Conservation (phyloP, 2,113 vertebrate species). For the Climacteris rufus region DNA sequence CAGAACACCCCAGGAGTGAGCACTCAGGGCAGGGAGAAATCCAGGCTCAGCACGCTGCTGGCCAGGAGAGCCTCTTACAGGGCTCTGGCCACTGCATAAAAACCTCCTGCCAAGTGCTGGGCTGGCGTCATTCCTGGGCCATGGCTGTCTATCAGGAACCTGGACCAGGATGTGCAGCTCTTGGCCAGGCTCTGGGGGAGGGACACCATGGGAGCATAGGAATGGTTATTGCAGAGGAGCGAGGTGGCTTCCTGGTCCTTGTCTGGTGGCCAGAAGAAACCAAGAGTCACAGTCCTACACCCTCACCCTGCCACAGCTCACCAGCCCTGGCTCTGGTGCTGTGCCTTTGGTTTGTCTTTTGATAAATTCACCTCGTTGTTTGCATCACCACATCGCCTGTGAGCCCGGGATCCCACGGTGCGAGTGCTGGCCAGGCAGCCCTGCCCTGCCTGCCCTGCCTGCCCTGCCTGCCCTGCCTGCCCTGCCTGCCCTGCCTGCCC, state of each 20-base stretch:
- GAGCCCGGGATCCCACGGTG: not conserved
- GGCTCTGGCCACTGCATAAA: not conserved
- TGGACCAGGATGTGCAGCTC: not conserved
- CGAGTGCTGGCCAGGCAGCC: not conserved
- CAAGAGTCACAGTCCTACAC: not conserved
- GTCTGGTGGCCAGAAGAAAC: not conserved
- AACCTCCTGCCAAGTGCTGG: not conserved
- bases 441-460: not conserved
- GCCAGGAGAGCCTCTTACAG: not conserved
- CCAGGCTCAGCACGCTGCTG: not conserved
- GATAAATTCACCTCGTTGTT: not conserved
- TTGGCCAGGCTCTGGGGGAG: not conserved
- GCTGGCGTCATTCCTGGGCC: not conserved
- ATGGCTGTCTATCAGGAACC: not conserved
- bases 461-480: not conserved
- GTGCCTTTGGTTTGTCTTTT: not conserved
- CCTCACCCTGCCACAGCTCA: not conserved
- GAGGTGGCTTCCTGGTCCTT: not conserved
- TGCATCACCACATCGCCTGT: not conserved
- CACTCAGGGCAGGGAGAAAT: not conserved
- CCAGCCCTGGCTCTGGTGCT: not conserved
- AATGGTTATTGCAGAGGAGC: not conserved
- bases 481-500: not conserved
- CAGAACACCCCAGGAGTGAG: not conserved
- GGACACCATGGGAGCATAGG: not conserved